Conservation (phyloP, 2,113 vertebrate genomes). For the Willisornis vidua region DNA sequence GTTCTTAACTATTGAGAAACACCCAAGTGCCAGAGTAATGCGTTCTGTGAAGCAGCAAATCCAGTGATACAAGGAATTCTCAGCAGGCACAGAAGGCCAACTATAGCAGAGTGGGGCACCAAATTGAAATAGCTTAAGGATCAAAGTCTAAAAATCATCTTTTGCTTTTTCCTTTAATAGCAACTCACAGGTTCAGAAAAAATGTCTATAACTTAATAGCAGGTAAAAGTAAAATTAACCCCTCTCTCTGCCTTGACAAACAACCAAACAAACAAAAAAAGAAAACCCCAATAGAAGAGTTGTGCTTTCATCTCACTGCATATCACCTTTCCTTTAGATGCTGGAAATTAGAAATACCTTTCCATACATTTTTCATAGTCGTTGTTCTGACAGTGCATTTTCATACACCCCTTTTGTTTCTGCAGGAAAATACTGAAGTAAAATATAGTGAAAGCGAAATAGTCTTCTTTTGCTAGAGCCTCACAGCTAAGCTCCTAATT, state of each 20-base stretch:
- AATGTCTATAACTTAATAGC: neutral
- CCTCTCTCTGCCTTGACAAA: neutral
- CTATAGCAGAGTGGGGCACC: neutral
- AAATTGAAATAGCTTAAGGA: neutral
- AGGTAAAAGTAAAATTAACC: neutral
- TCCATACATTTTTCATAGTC: neutral
- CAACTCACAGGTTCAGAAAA: neutral
- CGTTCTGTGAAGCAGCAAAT: neutral
- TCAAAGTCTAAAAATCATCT: neutral
- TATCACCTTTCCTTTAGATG: neutral
- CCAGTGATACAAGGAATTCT: neutral
- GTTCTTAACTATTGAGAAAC: neutral
- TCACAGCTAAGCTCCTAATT: neutral
- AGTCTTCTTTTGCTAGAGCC: neutral
- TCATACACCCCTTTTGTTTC: slow-evolving; percentile 1
- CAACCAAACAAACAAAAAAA: neutral
- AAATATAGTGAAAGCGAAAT: neutral
- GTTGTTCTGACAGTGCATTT: neutral
- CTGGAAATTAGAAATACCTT: neutral
- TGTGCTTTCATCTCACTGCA: neutral
- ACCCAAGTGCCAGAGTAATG: neutral
- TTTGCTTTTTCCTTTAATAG: neutral
- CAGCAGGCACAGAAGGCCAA: neutral
- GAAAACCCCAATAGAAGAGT: neutral
- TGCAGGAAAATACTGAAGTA: neutral